Conservation (phyloP, 2,113 vertebrate genomes). For the Pica pica region DNA sequence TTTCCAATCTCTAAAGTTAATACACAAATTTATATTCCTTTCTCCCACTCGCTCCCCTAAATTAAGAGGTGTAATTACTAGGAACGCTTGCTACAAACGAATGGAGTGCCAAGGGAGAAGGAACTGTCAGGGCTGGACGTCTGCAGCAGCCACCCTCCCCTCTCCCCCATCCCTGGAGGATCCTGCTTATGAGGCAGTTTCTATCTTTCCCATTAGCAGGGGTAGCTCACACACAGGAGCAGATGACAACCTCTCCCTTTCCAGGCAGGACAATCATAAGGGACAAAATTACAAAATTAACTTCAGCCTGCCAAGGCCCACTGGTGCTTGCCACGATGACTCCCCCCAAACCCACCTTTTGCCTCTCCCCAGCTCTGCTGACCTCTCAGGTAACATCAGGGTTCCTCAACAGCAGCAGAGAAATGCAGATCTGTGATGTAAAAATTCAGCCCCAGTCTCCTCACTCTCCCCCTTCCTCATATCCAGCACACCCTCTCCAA, state of each 20-base stretch:
- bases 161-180: constrained; percentile 2
- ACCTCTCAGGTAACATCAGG: not conserved
- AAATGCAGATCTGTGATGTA: not conserved
- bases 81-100: constrained; percentile 48
- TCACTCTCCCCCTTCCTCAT: not conserved
- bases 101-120: constrained; percentile 40
- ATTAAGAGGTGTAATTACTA: constrained; percentile 68
- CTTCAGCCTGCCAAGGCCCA: not conserved
- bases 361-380: not conserved
- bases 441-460: constrained; percentile 19
- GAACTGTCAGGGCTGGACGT: constrained; percentile 24
- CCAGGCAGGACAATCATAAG: not conserved
- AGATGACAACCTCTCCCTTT: not conserved
- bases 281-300: not conserved
- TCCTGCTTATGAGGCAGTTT: constrained; percentile 28
- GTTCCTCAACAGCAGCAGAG: not conserved
- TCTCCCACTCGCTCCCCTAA: constrained; percentile 64
- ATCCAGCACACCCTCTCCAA: constrained; percentile 38
- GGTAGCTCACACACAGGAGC: not conserved
- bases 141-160: constrained; percentile 19
- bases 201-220: constrained; percentile 17
- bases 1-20: constrained; percentile 66
- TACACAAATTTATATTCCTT: constrained; percentile 68
- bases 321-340: not conserved
- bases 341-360: not conserved